Evolutionary conservation across 2,797 vertebrate species (phyloP), one percentile per base, ranked within the genome.

Genomic region (Brachymystax lenok): DNA sequence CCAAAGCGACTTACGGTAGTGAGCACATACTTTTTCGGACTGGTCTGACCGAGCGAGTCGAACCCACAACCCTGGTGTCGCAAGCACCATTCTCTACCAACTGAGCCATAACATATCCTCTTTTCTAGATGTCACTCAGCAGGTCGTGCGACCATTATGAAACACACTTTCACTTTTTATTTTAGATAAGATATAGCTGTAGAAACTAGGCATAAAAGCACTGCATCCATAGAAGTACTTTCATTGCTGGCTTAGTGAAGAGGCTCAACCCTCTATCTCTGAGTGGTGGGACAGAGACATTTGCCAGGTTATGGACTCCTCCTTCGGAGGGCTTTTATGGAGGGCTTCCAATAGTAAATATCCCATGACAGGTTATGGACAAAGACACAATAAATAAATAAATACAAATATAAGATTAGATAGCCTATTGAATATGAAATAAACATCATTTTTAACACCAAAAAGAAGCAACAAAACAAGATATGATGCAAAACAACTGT

Each of bases 371-470:
- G 21, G 46, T 51, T 21, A 27, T 40, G 17, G 17, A 40, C 56
- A 59, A 63, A 73, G 27, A 61, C 71, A 40, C 27, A 14, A 73
- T 72, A 81, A 54, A 66, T 51, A 46, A 81, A 80, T 82, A 81
- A 88, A 78, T 6, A 61, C 0, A 35, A 7, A 35, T 35, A 35
- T 35, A 35, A 35, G 35, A 35, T 35, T 35, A 35, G 33, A 40
- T 10, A 40, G 40, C 40, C 40, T 40, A 2, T 40, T 40, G 40
- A 40, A 40, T 40, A 10, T 40, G 8, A 40, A 40, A 40, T 40
- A 40, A 40, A 40, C 2, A 10, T 40, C 0, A 0, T 8, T 35
- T 35, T 40, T 40, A 40, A 40, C 6, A 35, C 35, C 35, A 35
- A 35, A 35, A 1, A 35, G 6, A 35, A 35, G 35, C 35, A 35